Evolutionary conservation across 2,888 invertebrate genomes (phyloP), one percentile per base, ranked within the genome.

Genomic region (Meghimatium bilineatum): DNA sequence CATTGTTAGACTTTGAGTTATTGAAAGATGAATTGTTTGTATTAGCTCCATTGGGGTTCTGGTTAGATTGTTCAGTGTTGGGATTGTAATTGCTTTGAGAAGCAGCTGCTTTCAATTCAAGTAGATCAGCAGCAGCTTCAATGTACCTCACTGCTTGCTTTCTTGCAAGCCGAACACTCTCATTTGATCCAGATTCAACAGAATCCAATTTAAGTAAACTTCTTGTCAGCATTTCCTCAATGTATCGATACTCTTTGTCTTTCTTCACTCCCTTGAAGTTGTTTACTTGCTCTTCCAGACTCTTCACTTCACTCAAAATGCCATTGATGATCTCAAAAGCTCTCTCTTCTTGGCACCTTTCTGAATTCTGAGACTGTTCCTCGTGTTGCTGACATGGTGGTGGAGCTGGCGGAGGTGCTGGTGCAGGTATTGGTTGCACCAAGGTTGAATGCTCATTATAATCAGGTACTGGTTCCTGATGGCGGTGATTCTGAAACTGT

Each of bases 221-320:
- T 87, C 98, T 95, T 0, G 98, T 98, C 67, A 99, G 94, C 98
- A 99, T 98, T 94, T 99, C 99, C 92, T 99, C 99, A 85, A 99
- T 94, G 93, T 96, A 97, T 86, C 96, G 94, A 93, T 97, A 99
- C 87, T 96, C 95, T 92, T 97, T 97, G 92, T 97, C 96, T 90
- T 81, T 86, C 81, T 91, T 93, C 32, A 80, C 80, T 8, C 93
- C 93, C 17, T 74, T 84, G 87, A 93, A 93, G 17, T 82, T 81
- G 81, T 91, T 91, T 1, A 93, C 92, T 75, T 90, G 84, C 10
- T 85, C 89, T 78, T 91, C 90, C 26, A 92, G 86, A 20, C 89
- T 86, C 76, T 90, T 89, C 32, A 91, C 91, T 36, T 92, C 92
- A 5, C 67, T 82, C 29, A 89, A 80, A 74, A 94, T 91, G 63